These are phyloP conservation scores for Crotalus horridus DNA, from an alignment of 2,113 vertebrate species.

Conservation along the genomic window DNA sequence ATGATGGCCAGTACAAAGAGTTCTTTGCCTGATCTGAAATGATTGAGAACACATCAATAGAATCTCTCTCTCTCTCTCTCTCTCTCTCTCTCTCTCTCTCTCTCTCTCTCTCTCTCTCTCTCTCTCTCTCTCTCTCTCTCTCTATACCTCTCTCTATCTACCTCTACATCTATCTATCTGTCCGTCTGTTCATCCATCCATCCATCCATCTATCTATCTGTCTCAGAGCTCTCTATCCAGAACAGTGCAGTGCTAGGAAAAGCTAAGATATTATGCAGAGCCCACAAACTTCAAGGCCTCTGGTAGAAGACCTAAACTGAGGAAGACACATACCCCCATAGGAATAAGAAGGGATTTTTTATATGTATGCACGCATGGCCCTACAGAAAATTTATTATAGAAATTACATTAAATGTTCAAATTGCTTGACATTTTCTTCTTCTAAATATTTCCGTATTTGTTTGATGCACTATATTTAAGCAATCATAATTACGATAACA, in stretches of 20 bases:
- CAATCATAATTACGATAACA: not conserved
- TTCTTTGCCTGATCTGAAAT: not conserved
- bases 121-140: fast-evolving
- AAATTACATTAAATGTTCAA: not conserved
- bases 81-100: not conserved
- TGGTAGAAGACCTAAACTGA: not conserved
- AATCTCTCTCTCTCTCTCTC: too few relatives aligned
- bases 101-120: not conserved
- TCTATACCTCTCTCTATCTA: too few relatives aligned
- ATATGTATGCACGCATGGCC: too few relatives aligned
- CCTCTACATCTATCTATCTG: not conserved
- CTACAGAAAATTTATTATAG: not conserved
- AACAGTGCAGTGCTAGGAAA: not conserved
- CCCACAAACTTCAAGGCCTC: not conserved
- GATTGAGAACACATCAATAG: not conserved
- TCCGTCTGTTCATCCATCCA: too few relatives aligned
- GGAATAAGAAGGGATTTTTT: too few relatives aligned
- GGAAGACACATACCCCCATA: too few relatives aligned
- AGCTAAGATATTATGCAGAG: not conserved
- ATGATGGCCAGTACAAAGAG: not conserved
- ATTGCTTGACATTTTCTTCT: not conserved
- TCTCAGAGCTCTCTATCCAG: not conserved
- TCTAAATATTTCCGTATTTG: not conserved
- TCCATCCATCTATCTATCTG: too few relatives aligned
- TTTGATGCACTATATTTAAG: not conserved